phyloP scores from a whole-genome alignment of 2,888 invertebrate genomes.

The Nomada lathburiana region DNA sequence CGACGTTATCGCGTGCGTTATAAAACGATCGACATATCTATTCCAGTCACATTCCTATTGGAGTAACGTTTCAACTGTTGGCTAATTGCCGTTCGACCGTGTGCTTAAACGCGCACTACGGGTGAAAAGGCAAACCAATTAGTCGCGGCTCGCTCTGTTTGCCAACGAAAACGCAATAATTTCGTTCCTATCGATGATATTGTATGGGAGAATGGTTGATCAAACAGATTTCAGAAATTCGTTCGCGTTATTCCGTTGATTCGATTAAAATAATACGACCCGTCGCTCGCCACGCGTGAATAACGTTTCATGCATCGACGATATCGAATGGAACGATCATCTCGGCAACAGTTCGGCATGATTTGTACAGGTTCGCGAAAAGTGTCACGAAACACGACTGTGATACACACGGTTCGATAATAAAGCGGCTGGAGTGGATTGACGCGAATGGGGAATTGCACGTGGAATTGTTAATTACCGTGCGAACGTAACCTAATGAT shows the following conservation, averaged over 20 bases:
- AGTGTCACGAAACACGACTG: background rate
- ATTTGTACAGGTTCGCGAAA: conserved; percentile 30
- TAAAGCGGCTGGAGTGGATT: conserved; percentile 38
- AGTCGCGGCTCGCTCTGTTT: background rate
- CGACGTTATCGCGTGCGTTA: background rate
- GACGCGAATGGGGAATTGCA: conserved; percentile 62
- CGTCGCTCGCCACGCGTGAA: background rate
- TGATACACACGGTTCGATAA: conserved; percentile 41
- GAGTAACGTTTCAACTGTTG: conserved; percentile 8
- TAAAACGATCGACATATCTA: conserved; percentile 17
- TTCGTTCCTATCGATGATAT: background rate
- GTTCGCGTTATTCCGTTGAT: conserved; percentile 58
- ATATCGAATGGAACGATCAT: background rate
- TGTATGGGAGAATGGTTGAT: conserved; percentile 8
- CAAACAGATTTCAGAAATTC: conserved; percentile 52
- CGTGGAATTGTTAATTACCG: conserved; percentile 66
- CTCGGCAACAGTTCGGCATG: background rate
- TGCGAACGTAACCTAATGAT: conserved; percentile 61
- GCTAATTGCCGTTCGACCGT: background rate
- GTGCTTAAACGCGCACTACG: background rate
- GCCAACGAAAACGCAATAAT: background rate
- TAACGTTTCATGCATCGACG: background rate
- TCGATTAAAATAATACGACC: conserved; percentile 39
- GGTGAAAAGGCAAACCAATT: conserved; percentile 9
- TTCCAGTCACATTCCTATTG: background rate